phyloP scores from a whole-genome alignment of 2,888 invertebrate species.

The Eupithecia vulgata region DNA sequence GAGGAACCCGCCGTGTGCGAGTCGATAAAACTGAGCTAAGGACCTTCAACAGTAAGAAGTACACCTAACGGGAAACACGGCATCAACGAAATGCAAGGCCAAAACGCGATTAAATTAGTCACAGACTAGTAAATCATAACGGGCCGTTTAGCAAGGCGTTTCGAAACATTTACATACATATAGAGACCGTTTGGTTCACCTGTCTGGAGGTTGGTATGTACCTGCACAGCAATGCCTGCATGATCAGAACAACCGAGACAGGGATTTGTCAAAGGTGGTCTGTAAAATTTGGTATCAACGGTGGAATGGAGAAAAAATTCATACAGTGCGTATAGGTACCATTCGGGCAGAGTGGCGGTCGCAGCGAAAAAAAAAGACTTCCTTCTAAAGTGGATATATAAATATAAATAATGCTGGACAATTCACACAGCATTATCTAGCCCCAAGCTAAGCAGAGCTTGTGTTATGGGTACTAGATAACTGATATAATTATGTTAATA shows the following conservation, averaged over 20 bases:
- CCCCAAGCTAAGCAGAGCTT: too few relatives aligned
- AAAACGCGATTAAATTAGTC: constrained; percentile 35
- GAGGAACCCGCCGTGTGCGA: too few relatives aligned
- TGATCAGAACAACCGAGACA: neutral
- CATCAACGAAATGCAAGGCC: constrained; percentile 33
- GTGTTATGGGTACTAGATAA: too few relatives aligned
- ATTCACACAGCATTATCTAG: too few relatives aligned
- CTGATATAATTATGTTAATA: too few relatives aligned
- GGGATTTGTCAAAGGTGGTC: neutral
- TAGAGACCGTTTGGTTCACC: neutral
- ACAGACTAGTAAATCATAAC: constrained; percentile 38
- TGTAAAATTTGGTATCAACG: too few relatives aligned
- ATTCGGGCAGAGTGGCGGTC: neutral
- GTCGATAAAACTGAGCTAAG: neutral
- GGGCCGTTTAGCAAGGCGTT: constrained; percentile 27
- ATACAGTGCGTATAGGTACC: too few relatives aligned
- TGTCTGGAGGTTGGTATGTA: neutral
- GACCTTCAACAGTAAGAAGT: constrained; percentile 15
- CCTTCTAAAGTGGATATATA: too few relatives aligned
- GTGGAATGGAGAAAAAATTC: too few relatives aligned
- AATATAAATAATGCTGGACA: too few relatives aligned
- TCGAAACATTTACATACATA: constrained; percentile 10
- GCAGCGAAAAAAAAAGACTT: neutral
- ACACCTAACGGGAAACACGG: constrained; percentile 27
- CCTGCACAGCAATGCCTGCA: neutral